These are phyloP conservation scores for Pandion haliaetus DNA, from an alignment of 2,113 vertebrate species.

Conservation along the genomic window DNA sequence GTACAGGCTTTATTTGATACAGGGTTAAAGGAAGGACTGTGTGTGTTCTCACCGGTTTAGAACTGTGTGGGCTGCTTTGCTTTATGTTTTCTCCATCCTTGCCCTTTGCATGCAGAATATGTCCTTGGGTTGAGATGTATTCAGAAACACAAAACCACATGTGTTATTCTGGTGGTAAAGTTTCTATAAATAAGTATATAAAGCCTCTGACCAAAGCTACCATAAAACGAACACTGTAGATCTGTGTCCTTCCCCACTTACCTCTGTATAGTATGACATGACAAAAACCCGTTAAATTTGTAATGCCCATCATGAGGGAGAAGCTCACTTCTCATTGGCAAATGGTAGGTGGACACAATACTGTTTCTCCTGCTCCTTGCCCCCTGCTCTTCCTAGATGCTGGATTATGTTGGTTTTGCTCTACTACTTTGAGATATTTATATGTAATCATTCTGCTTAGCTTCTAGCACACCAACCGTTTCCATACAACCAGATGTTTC, in stretches of 20 bases:
- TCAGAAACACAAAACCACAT: not conserved
- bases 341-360: not conserved
- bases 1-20: not conserved
- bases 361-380: not conserved
- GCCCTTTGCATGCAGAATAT: not conserved
- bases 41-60: not conserved
- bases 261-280: not conserved
- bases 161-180: not conserved
- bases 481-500: slow-evolving; percentile 91
- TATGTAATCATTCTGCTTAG: not conserved
- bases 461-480: slow-evolving; percentile 84
- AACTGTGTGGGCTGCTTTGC: not conserved
- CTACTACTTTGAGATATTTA: not conserved
- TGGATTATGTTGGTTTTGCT: not conserved
- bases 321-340: not conserved
- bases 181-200: not conserved
- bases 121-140: not conserved
- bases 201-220: not conserved
- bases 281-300: not conserved
- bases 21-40: not conserved
- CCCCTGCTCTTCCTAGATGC: not conserved
- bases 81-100: not conserved
- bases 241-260: not conserved
- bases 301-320: not conserved
- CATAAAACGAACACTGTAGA: not conserved